Conservation (phyloP, 1,140 invertebrate species). For the Uloborus diversus region DNA sequence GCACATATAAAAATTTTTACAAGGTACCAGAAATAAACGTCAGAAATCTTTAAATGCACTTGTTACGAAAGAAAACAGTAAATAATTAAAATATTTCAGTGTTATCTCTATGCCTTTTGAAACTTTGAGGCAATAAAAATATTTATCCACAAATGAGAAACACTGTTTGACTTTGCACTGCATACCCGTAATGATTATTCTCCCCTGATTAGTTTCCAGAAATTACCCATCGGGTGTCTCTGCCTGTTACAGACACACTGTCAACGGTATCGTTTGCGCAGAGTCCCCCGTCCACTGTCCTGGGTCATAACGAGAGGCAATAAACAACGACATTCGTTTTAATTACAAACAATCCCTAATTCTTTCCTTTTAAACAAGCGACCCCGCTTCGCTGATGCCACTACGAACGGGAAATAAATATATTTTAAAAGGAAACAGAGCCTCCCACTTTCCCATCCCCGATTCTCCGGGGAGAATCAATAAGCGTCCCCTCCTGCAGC, state of each 20-base stretch:
- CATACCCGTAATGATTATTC: no score
- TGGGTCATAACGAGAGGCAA: conserved; percentile 27
- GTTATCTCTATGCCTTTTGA: no score
- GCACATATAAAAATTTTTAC: no score
- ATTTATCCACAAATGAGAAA: no score
- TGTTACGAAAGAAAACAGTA: no score
- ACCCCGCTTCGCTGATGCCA: background rate
- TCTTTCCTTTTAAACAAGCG: conserved; percentile 39
- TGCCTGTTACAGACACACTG: background rate
- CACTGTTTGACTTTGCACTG: no score
- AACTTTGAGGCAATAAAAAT: no score
- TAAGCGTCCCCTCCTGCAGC: conserved; percentile 5
- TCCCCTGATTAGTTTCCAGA: background rate
- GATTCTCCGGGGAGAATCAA: conserved; percentile 14
- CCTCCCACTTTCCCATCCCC: background rate
- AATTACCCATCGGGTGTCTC: background rate
- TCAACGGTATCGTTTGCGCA: conserved; percentile 40
- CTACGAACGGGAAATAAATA: conserved; percentile 19
- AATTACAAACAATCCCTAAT: conserved; percentile 51
- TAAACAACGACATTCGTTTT: conserved; percentile 51
- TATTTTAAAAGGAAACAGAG: conserved; percentile 31
- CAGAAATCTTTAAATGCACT: no score
- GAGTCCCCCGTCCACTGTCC: background rate
- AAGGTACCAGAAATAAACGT: no score
- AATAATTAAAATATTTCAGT: no score